phyloP scores from a whole-genome alignment of 2,797 vertebrate genomes.

The Scomberomorus guttatus region DNA sequence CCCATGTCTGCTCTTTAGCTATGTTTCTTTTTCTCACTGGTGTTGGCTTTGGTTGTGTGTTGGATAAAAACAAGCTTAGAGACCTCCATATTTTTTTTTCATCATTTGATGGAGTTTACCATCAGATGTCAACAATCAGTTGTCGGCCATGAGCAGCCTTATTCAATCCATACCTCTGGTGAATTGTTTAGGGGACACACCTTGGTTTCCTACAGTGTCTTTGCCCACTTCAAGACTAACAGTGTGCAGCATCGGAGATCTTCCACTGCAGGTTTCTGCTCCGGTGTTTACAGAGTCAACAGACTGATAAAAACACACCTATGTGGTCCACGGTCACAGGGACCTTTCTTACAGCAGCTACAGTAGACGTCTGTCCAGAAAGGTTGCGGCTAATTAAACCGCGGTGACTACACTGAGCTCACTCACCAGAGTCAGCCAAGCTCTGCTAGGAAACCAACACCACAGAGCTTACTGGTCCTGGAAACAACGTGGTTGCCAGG shows the following conservation, averaged over 20 bases:
- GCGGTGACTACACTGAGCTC: slow-evolving; percentile 67
- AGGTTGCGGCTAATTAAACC: slow-evolving; percentile 67
- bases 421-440: slow-evolving; percentile 56
- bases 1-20: slow-evolving; percentile 11
- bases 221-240: background rate
- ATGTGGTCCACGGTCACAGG: slow-evolving; percentile 52
- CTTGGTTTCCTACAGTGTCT: background rate
- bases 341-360: slow-evolving; percentile 43
- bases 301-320: slow-evolving; percentile 34
- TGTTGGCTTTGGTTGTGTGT: slow-evolving; percentile 19
- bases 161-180: background rate
- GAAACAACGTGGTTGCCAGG: slow-evolving; percentile 63
- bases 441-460: slow-evolving; percentile 74
- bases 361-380: slow-evolving; percentile 66
- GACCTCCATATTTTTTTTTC: background rate
- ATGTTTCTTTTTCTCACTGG: background rate
- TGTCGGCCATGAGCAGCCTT: too few species aligned
- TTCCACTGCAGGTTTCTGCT: slow-evolving; percentile 10
- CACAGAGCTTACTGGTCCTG: slow-evolving; percentile 55
- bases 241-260: slow-evolving; percentile 9
- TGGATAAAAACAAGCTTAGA: background rate
- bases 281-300: slow-evolving; percentile 31
- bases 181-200: background rate
- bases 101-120: background rate
- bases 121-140: too few species aligned